phyloP scores from a whole-genome alignment of 2,797 vertebrate species.

The Manis javanica region DNA sequence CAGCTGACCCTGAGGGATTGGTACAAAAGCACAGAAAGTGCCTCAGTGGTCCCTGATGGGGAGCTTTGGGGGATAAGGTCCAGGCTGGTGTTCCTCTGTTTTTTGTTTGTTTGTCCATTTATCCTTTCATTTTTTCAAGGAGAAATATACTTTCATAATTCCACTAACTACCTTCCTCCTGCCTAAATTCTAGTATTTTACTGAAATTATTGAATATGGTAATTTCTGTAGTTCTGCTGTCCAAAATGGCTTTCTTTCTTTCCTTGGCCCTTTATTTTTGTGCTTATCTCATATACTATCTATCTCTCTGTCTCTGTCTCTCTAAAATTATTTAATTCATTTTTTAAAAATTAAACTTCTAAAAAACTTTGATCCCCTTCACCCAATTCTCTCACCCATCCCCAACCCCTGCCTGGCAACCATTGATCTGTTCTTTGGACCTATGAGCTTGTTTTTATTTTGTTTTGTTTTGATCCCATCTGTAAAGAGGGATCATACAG shows the following conservation, averaged over 20 bases:
- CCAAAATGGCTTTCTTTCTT: not conserved
- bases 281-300: not conserved
- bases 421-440: not conserved
- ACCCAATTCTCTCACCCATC: not conserved
- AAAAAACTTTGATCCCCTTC: not conserved
- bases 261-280: not conserved
- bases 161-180: not conserved
- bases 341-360: not conserved
- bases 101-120: not conserved
- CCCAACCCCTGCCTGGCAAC: not conserved
- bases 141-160: not conserved
- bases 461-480: not conserved
- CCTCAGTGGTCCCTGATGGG: not conserved
- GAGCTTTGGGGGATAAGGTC: not conserved
- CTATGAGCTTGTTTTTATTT: not conserved
- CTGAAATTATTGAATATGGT: not conserved
- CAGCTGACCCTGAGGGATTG: not conserved
- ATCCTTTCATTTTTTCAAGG: not conserved
- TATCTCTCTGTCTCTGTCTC: too few relatives aligned
- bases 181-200: not conserved
- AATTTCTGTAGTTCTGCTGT: not conserved
- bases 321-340: too few relatives aligned
- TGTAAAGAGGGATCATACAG: not conserved
- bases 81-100: not conserved
- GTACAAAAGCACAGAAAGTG: not conserved